Conservation (phyloP, 2,797 vertebrate species). For the Neosilurus mollespiculum region DNA sequence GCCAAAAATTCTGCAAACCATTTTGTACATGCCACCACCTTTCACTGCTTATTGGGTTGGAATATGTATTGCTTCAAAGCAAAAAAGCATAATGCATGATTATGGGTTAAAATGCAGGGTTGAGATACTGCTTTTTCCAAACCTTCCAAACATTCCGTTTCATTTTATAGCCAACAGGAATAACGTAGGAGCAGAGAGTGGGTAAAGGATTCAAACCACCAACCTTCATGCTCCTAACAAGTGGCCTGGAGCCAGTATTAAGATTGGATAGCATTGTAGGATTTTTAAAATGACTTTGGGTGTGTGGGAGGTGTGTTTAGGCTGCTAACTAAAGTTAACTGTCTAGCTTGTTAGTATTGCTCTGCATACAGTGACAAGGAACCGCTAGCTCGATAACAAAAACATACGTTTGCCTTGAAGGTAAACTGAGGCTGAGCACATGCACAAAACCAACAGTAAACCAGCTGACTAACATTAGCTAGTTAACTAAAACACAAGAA, state of each 20-base stretch:
- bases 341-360: neutral
- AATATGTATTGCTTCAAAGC: neutral
- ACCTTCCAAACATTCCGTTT: neutral
- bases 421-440: neutral
- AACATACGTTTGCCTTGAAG: neutral
- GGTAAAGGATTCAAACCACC: neutral
- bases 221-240: neutral
- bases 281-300: neutral
- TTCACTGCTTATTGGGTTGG: neutral
- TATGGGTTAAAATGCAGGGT: slow-evolving; percentile 2
- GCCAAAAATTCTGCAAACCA: neutral
- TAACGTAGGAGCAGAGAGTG: neutral
- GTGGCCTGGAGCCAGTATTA: neutral
- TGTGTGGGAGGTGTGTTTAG: neutral
- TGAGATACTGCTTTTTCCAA: neutral
- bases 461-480: neutral
- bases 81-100: neutral
- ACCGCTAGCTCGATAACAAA: neutral
- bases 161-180: slow-evolving; percentile 10
- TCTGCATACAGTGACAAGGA: neutral
- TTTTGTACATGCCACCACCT: neutral
- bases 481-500: neutral
- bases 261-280: neutral
- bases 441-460: neutral
- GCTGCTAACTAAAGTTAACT: neutral